Evolutionary conservation across 2,797 vertebrate genomes (phyloP), one percentile per base, ranked within the genome.

Genomic region (Semaprochilodus insignis): DNA sequence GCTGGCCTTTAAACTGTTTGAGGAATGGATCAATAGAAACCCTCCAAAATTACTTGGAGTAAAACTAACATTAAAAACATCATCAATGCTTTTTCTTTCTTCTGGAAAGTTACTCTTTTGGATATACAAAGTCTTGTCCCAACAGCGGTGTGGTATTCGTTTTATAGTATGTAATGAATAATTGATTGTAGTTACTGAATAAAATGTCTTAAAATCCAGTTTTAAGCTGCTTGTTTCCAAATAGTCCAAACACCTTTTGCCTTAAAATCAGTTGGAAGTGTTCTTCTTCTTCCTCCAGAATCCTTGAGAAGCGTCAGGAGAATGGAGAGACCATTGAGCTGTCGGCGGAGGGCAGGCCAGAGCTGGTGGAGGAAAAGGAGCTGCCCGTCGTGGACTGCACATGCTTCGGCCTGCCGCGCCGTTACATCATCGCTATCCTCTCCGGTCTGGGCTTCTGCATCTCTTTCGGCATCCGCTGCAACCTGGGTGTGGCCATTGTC

Each of bases 351-450:
- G 97, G 97, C 0, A 95, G 95, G 31, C 96, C 96, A 0, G 95
- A 97, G 89, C 89, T 95, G 74, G 93, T 96, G 86, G 90, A 92
- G 73, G 95, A 96, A 87, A 95, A 95, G 80, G 94, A 94, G 57
- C 90, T 95, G 74, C 97, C 97, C 0, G 82, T 98, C 15, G 89
- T 97, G 83, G 97, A 99, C 90, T 99, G 97, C 86, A 97, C 97
- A 0, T 99, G 96, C 89, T 98, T 95, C 0, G 97, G 97, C n/a
- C 78, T 98, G 67, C 97, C 97, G 0, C 95, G 96, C 31, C 96
- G 97, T 21, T 98, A 98, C 89, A 96, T 97, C 84, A 98, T 99
- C 71, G 97, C 97, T 88, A 94, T 99, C 83, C 96, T 99, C 87
- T 97, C 96, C 2, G 97, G 96, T 11, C 91, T 98, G 74, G 97